Evolutionary conservation across 2,888 invertebrate species (phyloP).

Genomic region (Melangyna quadrimaculata): DNA sequence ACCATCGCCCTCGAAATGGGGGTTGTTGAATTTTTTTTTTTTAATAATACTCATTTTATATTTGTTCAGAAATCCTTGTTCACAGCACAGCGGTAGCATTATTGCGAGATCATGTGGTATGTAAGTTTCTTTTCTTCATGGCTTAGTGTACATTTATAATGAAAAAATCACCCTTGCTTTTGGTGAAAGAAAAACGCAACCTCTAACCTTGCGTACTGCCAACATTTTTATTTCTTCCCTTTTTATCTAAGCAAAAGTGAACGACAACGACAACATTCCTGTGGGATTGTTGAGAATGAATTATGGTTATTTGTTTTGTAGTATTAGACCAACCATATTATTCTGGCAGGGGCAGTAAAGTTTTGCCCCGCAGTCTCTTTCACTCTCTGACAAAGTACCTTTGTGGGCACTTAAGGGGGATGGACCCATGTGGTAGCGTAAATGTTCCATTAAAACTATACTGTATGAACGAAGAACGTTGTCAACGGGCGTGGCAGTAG

Average conservation of each 20-base stretch:
- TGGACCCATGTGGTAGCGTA: slow-evolving; percentile 64
- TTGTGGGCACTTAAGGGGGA: slow-evolving; percentile 43
- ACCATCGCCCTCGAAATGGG: neutral
- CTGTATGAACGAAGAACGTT: neutral
- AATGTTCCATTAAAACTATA: slow-evolving; percentile 64
- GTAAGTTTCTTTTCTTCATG: slow-evolving; percentile 52
- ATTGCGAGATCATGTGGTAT: slow-evolving; percentile 67
- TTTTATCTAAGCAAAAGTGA: slow-evolving; percentile 41
- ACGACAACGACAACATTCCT: slow-evolving; percentile 53
- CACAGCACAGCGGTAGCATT: neutral
- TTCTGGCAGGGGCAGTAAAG: slow-evolving; percentile 21
- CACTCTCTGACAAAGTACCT: slow-evolving; percentile 37
- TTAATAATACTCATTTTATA: slow-evolving; percentile 31
- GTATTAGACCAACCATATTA: slow-evolving; percentile 28
- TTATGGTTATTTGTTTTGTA: slow-evolving; percentile 69
- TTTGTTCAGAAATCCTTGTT: slow-evolving; percentile 33
- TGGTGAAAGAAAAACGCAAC: slow-evolving; percentile 7
- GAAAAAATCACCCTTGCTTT: slow-evolving; percentile 43
- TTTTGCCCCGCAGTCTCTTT: neutral
- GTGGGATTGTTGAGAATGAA: slow-evolving; percentile 67
- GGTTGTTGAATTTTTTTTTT: slow-evolving; percentile 39
- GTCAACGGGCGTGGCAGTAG: neutral
- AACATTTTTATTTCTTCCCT: slow-evolving; percentile 14
- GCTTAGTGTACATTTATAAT: slow-evolving; percentile 47
- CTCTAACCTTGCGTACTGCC: slow-evolving; percentile 48